Percentiles rank a stretch among this genome's conserved stretches.
phyloP scores from a whole-genome alignment of 2,113 vertebrate genomes.

The Martes martes region DNA sequence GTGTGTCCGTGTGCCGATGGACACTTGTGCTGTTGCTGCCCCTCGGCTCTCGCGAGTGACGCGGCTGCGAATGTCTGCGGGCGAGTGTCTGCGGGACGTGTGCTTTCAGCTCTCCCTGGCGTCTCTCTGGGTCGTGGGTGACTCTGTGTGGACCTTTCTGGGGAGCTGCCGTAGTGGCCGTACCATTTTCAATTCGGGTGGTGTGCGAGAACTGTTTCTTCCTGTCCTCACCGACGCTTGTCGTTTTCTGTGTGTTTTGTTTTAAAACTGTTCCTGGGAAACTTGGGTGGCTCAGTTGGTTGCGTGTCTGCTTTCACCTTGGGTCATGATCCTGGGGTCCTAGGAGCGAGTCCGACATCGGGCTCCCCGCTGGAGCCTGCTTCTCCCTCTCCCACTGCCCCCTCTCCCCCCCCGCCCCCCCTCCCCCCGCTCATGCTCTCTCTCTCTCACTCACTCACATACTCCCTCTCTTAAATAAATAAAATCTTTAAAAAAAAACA shows the following conservation, averaged over 20 bases:
- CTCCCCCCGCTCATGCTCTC: no score
- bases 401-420: no score
- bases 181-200: no score
- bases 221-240: background rate
- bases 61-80: no score
- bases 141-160: fast-evolving
- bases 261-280: background rate
- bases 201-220: fast-evolving
- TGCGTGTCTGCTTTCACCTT: background rate
- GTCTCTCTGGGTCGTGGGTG: background rate
- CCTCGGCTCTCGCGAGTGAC: background rate
- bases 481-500: background rate
- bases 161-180: fast-evolving
- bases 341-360: background rate
- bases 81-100: fast-evolving
- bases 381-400: background rate
- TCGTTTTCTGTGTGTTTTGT: background rate
- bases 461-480: background rate
- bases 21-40: background rate
- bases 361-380: background rate
- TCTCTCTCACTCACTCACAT: no score
- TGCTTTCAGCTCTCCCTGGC: no score
- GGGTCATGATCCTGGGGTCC: background rate
- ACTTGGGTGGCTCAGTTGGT: background rate
- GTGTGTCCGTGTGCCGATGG: fast-evolving